A percentile compares a stretch with the other conserved stretches of the same genome.
phyloP scores from a whole-genome alignment of 2,797 vertebrate species.

The Sciurus vulgaris region DNA sequence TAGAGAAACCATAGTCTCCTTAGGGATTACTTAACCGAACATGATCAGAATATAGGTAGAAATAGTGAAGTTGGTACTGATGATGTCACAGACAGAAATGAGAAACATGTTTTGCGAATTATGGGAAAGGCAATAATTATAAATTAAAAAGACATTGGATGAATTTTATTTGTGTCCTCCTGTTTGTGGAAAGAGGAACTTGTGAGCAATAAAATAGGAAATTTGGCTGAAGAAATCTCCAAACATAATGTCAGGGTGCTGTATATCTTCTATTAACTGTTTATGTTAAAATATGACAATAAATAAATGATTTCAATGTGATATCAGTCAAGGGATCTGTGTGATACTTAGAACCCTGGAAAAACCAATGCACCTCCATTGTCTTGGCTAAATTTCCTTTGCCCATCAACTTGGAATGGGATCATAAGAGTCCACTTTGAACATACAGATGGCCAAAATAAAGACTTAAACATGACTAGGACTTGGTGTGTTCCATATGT shows the following conservation, averaged over 20 bases:
- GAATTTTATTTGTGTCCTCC: neutral
- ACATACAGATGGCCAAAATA: neutral
- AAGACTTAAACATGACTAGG: neutral
- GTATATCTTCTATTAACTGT: accelerated
- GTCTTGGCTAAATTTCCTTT: neutral
- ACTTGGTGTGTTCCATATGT: neutral
- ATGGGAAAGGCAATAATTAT: neutral
- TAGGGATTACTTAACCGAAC: neutral
- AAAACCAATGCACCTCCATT: neutral
- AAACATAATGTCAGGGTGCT: neutral
- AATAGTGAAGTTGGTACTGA: neutral
- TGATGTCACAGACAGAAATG: neutral
- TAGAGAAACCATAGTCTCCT: neutral
- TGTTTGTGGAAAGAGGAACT: neutral
- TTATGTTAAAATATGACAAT: neutral
- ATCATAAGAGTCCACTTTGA: neutral
- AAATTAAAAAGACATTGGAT: neutral
- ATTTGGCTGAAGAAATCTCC: neutral
- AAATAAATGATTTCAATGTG: neutral
- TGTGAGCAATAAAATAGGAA: neutral
- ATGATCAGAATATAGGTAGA: too few species aligned
- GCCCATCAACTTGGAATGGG: neutral
- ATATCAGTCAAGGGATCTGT: too few species aligned
- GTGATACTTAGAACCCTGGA: neutral
- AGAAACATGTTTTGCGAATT: neutral